Evolutionary conservation across 2,797 vertebrate genomes (phyloP), one percentile per base, ranked within the genome.

Genomic region (Phaenicophaeus curvirostris): DNA sequence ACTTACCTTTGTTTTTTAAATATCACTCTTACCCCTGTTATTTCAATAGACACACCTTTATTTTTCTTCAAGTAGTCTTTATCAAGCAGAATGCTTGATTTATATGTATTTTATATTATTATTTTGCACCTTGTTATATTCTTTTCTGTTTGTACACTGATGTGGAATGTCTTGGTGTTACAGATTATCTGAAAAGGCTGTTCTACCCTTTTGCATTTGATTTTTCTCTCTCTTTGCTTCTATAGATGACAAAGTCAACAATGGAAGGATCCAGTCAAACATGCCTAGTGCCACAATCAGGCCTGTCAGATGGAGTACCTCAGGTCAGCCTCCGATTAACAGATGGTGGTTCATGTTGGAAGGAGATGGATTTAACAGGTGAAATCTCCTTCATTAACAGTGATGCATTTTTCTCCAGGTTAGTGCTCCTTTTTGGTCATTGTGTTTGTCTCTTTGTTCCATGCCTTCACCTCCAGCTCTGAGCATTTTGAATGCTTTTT

Each of bases 341-440:
- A 73, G 80, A 94, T 17, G 24, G 67, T 82, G 61, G 61, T 76
- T 96, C 94, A 28, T 89, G 68, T 90, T 94, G 89, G 54, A 98
- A 98, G 81, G 93, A 84, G 31, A 97, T 97, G 97, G 98, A 98
- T 68, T 94, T 96, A 35, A 88, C 96, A 78, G 95, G 97, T 87
- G 93, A 95, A 73, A 55, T 96, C 35, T 92, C 95, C 82, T 92
- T 95, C 30, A 28, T 96, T 51, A 95, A 94, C 89, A 98, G 95
- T 83, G 94, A 89, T 58, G 97, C 97, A 3, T 96, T 97, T 87
- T 95, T 98, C 62, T 97, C 91, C 97, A 98, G 98, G 99, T 99
- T 67, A 97, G 98, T 98, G 82, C 21, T 85, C 9, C 35, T 74
- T 65, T 68, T 78, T 93, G 72, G 23, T 27, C 30, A 73, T 59